Evolutionary conservation across 2,797 vertebrate species (phyloP), one percentile per base, ranked within the genome.

Genomic region (Myotis vivesi): DNA sequence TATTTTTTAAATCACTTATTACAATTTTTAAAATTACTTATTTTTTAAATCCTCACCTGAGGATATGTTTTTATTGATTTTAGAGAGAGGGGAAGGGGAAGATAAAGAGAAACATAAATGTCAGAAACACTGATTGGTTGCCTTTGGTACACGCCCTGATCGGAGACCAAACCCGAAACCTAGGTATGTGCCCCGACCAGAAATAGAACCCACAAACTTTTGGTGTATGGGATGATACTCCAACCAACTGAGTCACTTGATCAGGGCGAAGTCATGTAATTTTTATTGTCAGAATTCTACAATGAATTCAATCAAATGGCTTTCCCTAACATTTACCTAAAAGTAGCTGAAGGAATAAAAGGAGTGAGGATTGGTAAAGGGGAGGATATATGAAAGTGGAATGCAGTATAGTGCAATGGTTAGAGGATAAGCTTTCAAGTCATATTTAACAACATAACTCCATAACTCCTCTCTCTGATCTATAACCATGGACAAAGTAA

Each of bases 251-350:
- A 64, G 15, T n/a, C 30, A 64, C 30, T 68, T 8, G 0, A 19
- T 17, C 64, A 36, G n/a, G 64, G 64, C n/a, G 90, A 83, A 90
- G 68, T 83, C 28, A 44, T 41, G 66, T 10, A 17, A n/a, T 55
- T 69, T 86, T 59, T 41, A 87, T 55, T 72, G 88, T 76, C 8
- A 71, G n/a, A 81, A 79, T 84, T 77, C 53, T 51, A 38, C 22
- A 81, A 68, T 55, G 72, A 91, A 96, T 71, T 55, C 38, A 89
- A 46, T 53, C 53, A 92, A 57, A 81, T 51, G 51, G 33, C 8
- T 84, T 91, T 80, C 51, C 53, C 80, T 76, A 72, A 62, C 8
- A 91, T 71, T 93, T 85, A 93, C 41, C 75, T 75, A 41, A 93
- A 96, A 93, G 36, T 25, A 88, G 28, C 22, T 55, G 22, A 91